Conservation (phyloP, 2,888 invertebrate genomes). For the Campopleginae sp. region DNA sequence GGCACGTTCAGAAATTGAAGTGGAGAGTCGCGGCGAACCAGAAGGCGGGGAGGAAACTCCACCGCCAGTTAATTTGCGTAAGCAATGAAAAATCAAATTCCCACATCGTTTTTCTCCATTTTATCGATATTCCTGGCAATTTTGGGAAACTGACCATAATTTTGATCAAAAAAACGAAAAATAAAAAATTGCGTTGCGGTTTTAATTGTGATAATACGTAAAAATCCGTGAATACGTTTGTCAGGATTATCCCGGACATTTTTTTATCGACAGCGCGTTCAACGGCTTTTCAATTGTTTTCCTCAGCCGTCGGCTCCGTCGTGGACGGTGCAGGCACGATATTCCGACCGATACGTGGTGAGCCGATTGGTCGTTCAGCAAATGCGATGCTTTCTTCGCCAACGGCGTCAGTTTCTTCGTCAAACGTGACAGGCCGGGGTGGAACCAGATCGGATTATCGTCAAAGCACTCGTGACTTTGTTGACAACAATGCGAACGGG, state of each 20-base stretch:
- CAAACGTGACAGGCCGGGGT: constrained; percentile 82
- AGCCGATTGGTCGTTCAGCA: constrained; percentile 74
- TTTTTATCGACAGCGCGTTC: background rate
- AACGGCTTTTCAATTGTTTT: background rate
- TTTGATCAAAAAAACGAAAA: background rate
- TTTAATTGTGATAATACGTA: background rate
- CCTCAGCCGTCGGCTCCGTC: constrained; percentile 64
- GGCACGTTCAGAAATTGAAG: constrained; percentile 86
- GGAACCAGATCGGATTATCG: constrained; percentile 82
- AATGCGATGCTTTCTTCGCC: constrained; percentile 77
- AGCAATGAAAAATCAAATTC: constrained; percentile 49
- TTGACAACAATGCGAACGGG: constrained; percentile 85
- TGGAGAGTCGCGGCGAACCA: constrained; percentile 84
- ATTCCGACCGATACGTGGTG: constrained; percentile 83
- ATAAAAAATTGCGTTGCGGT: background rate
- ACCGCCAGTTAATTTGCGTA: constrained; percentile 78
- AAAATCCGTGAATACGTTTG: background rate
- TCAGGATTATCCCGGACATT: too few relatives aligned
- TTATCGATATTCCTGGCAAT: background rate
- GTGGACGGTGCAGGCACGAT: constrained; percentile 74
- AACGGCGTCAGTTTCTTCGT: constrained; percentile 77
- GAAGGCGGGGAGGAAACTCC: constrained; percentile 84
- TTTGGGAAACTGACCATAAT: too few relatives aligned
- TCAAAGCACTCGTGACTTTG: constrained; percentile 83
- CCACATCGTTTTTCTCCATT: background rate